Evolutionary conservation across 2,888 invertebrate species (phyloP), one percentile per base, ranked within the genome.

Genomic region (Lasius platythorax): DNA sequence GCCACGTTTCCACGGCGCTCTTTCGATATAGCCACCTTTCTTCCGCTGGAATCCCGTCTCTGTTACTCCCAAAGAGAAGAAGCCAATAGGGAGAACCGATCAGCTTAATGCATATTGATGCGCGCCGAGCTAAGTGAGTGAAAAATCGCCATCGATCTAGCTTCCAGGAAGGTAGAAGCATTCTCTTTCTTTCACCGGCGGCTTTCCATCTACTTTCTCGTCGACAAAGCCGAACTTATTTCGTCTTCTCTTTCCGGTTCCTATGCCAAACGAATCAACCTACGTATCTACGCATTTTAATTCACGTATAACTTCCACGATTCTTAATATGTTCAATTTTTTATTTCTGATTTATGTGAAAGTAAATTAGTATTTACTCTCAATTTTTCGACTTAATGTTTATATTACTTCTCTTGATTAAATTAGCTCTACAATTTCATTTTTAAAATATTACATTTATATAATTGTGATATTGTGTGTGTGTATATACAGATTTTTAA

Each of bases 91-190:
- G 93, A 93, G 93, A 93, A 93, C 93, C 94, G 95, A 94, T 94
- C 93, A 93, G 93, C 95, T 95, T 95, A 95, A 95, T 95, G 95
- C 94, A 95, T 95, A 95, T 95, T 95, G 95, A 95, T 95, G 95
- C 92, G 93, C 93, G 90, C 93, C 91, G 88, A 92, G 91, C 93
- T 95, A 95, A 95, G 94, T 95, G 94, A 95, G 95, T 95, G 95
- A 95, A 95, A 94, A 95, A 95, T 95, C 94, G 94, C 94, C 94
- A 95, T 94, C 94, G 95, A 94, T 95, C 94, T 93, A 90, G 92
- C 91, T 88, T 87, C 88, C 90, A 58, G 74, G 84, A 88, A 90
- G 83, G 78, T 83, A 85, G 84, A 87, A 85, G 87, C 79, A 90
- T 90, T 89, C 86, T 84, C 81, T 87, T 85, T 78, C 85, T 89